These are phyloP conservation scores for Hipposideros armiger DNA, from an alignment of 2,113 vertebrate genomes.

Conservation along the genomic window DNA sequence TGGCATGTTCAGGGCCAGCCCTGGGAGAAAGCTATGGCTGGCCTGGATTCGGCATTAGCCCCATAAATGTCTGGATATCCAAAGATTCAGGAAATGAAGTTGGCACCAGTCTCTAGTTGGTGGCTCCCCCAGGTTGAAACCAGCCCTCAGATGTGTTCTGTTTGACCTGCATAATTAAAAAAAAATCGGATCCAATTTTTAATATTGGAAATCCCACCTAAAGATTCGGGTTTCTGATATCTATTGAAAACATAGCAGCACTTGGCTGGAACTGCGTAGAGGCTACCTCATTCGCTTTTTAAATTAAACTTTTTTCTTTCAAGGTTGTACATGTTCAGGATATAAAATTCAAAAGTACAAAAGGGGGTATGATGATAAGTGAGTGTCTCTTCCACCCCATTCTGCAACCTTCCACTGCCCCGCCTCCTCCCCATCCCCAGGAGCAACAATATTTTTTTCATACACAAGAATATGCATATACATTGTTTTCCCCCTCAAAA, in stretches of 20 bases:
- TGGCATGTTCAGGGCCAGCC: background rate
- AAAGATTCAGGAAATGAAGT: background rate
- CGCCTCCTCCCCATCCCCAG: background rate
- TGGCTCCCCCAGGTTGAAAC: background rate
- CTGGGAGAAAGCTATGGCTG: background rate
- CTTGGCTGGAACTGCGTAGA: background rate
- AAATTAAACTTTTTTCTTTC: background rate
- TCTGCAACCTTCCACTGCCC: background rate
- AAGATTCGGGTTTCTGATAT: background rate
- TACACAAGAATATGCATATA: background rate
- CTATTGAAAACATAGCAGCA: background rate
- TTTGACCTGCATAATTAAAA: background rate
- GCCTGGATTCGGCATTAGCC: background rate
- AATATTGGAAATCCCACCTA: background rate
- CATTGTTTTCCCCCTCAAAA: background rate
- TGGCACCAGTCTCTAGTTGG: background rate
- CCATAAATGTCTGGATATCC: background rate
- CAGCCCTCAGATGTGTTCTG: background rate
- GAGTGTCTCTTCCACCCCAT: background rate
- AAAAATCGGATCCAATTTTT: background rate
- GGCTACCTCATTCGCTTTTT: background rate
- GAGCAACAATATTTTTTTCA: background rate
- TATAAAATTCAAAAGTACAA: background rate
- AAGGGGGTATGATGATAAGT: background rate
- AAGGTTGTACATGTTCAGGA: background rate